These are phyloP conservation scores for Vimba vimba DNA, from an alignment of 2,113 vertebrate genomes.

Conservation along the genomic window DNA sequence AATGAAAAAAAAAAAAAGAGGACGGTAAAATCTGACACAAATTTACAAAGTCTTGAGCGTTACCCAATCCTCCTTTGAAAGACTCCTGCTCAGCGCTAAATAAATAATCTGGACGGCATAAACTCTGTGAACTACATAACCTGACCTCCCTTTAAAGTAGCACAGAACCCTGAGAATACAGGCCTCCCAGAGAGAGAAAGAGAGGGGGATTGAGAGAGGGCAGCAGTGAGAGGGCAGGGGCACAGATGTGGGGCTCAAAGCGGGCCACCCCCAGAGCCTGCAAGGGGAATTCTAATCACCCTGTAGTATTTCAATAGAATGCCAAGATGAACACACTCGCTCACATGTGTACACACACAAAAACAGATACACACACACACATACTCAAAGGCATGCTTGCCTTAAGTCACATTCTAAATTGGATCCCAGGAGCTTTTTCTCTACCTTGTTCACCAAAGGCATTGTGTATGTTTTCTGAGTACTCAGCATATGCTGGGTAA, in stretches of 20 bases:
- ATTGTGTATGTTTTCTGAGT: slow-evolving; percentile 84
- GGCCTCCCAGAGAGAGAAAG: slow-evolving; percentile 52
- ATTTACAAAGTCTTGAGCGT: slow-evolving; percentile 55
- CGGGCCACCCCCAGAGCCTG: slow-evolving; percentile 65
- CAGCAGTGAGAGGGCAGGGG: slow-evolving; percentile 51
- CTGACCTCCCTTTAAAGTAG: slow-evolving; percentile 68
- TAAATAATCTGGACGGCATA: slow-evolving; percentile 69
- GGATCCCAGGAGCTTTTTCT: slow-evolving; percentile 88
- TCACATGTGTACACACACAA: slow-evolving; percentile 48
- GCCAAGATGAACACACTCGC: slow-evolving; percentile 74
- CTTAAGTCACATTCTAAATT: slow-evolving; percentile 95
- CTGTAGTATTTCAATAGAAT: slow-evolving; percentile 71
- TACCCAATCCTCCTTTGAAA: slow-evolving; percentile 69
- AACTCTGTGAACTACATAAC: slow-evolving; percentile 67
- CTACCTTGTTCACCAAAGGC: slow-evolving; percentile 90
- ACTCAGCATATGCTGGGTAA: slow-evolving; percentile 88
- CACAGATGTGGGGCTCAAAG: slow-evolving; percentile 51
- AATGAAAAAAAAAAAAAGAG: slow-evolving; percentile 30
- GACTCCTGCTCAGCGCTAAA: slow-evolving; percentile 60
- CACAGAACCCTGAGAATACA: slow-evolving; percentile 60
- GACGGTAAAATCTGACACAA: slow-evolving; percentile 13
- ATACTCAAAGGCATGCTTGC: slow-evolving; percentile 75
- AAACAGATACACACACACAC: slow-evolving; percentile 34
- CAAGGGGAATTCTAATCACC: slow-evolving; percentile 72
- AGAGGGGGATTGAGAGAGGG: slow-evolving; percentile 42